phyloP scores from a whole-genome alignment of 2,888 invertebrate species.

The Tigriopus californicus region DNA sequence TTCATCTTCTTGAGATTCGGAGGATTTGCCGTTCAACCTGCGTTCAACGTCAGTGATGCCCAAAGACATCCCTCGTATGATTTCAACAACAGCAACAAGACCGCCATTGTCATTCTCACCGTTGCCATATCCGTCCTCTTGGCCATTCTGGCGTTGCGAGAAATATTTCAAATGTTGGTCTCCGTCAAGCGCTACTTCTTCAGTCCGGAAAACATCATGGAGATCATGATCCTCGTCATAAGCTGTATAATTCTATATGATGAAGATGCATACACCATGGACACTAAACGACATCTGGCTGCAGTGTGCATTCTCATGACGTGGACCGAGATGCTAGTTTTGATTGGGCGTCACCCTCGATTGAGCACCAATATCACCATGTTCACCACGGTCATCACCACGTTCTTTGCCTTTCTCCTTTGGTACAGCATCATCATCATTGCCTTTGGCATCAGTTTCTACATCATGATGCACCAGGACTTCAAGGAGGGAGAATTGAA shows the following conservation, averaged over 20 bases:
- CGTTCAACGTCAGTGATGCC: not conserved
- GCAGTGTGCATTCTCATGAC: slow-evolving; percentile 53
- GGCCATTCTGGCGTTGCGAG: slow-evolving; percentile 29
- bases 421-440: slow-evolving; percentile 62
- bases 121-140: slow-evolving; percentile 10
- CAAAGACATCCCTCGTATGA: not conserved
- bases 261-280: not conserved
- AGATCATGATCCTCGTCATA: slow-evolving; percentile 41
- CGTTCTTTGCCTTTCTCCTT: slow-evolving; percentile 55
- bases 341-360: slow-evolving; percentile 58
- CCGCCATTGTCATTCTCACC: slow-evolving; percentile 6
- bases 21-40: slow-evolving; percentile 22
- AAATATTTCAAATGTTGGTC: slow-evolving; percentile 48
- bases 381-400: slow-evolving; percentile 57
- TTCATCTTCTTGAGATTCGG: slow-evolving; percentile 38
- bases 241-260: slow-evolving; percentile 40
- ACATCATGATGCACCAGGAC: slow-evolving; percentile 45
- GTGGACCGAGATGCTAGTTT: slow-evolving; percentile 51
- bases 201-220: slow-evolving; percentile 53
- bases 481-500: not conserved
- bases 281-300: slow-evolving; percentile 39
- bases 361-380: slow-evolving; percentile 64
- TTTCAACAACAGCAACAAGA: not conserved
- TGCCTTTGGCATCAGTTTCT: slow-evolving; percentile 63
- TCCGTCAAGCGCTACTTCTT: slow-evolving; percentile 45